These are phyloP conservation scores for Chascanopsetta lugubris DNA, from an alignment of 2,113 vertebrate genomes.

Conservation along the genomic window DNA sequence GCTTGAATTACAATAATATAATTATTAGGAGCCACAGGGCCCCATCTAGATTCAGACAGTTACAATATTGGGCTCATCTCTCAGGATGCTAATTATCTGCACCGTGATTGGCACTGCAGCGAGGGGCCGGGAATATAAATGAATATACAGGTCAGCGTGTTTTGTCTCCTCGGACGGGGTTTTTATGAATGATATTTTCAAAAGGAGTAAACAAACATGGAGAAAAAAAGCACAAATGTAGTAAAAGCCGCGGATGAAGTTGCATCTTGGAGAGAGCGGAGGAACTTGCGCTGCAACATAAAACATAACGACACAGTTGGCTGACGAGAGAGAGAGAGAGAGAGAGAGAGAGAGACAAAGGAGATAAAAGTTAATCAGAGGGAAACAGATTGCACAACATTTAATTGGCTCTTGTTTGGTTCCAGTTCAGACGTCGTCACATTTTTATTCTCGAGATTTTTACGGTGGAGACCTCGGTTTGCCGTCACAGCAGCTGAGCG, in stretches of 20 bases:
- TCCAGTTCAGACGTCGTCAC: not conserved
- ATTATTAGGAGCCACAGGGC: constrained; percentile 19
- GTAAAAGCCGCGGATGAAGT: constrained; percentile 5
- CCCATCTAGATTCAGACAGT: constrained; percentile 21
- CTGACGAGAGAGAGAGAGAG: not conserved
- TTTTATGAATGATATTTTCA: not conserved
- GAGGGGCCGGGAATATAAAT: not conserved
- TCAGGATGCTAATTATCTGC: not conserved
- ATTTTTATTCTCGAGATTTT: not conserved
- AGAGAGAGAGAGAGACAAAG: constrained; percentile 7
- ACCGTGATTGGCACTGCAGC: not conserved
- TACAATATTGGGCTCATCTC: constrained; percentile 4
- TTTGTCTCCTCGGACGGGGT: not conserved
- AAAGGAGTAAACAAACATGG: not conserved
- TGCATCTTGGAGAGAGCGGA: constrained; percentile 14
- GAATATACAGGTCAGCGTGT: not conserved
- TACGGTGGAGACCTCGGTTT: not conserved
- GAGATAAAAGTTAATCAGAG: constrained; percentile 11
- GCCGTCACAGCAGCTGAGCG: not conserved
- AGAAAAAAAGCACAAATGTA: not conserved
- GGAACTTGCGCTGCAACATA: constrained; percentile 23
- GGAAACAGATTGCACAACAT: not conserved
- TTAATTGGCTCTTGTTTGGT: constrained; percentile 16
- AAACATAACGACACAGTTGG: constrained; percentile 16
- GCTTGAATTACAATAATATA: constrained; percentile 16